phyloP scores from a whole-genome alignment of 2,888 invertebrate species.

The Drosophila longiperda region DNA sequence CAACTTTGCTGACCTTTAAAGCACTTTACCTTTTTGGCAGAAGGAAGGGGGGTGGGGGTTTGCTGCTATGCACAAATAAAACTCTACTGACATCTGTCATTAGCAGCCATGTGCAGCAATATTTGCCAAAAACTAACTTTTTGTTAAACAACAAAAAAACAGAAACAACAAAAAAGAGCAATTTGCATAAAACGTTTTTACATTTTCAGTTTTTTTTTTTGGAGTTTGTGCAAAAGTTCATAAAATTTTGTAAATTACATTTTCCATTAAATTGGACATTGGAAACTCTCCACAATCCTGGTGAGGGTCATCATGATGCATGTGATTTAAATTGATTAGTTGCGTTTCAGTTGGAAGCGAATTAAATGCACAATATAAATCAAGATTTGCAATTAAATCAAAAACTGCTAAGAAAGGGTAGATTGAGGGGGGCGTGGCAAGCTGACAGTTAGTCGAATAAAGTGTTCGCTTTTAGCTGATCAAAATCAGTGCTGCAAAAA shows the following conservation, averaged over 20 bases:
- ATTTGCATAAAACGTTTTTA: constrained; percentile 23
- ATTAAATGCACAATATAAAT: constrained; percentile 28
- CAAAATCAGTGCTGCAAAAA: constrained; percentile 59
- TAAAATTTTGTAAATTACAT: constrained; percentile 54
- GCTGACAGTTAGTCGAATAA: constrained; percentile 36
- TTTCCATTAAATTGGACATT: constrained; percentile 58
- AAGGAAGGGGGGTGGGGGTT: too few species aligned
- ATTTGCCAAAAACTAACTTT: constrained; percentile 46
- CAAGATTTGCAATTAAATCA: constrained; percentile 56
- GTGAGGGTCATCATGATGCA: constrained; percentile 7
- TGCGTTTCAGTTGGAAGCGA: constrained; percentile 17
- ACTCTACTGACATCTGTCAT: constrained; percentile 57
- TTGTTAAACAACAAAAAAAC: constrained; percentile 7
- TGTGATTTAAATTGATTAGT: constrained; percentile 53
- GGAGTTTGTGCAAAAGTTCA: constrained; percentile 35
- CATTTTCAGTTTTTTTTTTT: constrained; percentile 29
- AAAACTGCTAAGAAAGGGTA: constrained; percentile 28
- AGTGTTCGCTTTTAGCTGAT: constrained; percentile 47
- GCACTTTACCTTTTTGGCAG: constrained; percentile 29
- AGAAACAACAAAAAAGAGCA: constrained; percentile 7
- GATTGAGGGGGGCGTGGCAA: not conserved
- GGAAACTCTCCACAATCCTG: constrained; percentile 11
- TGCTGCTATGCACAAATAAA: constrained; percentile 11
- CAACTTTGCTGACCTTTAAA: constrained; percentile 29
- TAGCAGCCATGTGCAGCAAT: constrained; percentile 49